phyloP scores from a whole-genome alignment of 2,113 vertebrate genomes.

The Hemichromis elongatus region DNA sequence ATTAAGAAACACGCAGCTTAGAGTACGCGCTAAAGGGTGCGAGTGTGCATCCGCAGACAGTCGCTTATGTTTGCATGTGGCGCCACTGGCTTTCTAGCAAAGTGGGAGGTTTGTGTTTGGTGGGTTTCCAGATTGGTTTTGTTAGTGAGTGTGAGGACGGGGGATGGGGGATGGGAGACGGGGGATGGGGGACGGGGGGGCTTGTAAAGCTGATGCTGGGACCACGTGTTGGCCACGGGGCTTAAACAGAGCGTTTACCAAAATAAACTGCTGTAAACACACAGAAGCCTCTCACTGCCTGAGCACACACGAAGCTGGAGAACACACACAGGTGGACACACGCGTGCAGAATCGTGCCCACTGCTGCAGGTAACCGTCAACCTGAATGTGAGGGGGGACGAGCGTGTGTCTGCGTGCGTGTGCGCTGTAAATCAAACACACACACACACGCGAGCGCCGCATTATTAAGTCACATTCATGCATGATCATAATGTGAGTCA shows the following conservation, averaged over 20 bases:
- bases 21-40: not conserved
- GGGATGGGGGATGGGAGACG: not conserved
- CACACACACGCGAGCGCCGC: not conserved
- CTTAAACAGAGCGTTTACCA: not conserved
- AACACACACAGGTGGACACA: not conserved
- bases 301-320: not conserved
- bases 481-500: not conserved
- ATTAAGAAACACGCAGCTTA: not conserved
- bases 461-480: not conserved
- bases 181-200: not conserved
- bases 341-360: not conserved
- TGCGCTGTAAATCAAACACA: not conserved
- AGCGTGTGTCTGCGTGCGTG: not conserved
- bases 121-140: not conserved
- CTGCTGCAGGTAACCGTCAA: conserved; percentile 23
- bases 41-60: not conserved
- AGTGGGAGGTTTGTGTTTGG: not conserved
- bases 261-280: conserved; percentile 21
- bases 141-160: not conserved
- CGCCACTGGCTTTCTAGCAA: not conserved
- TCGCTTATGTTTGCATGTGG: not conserved
- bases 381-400: conserved; percentile 26
- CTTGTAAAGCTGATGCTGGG: not conserved
- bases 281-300: not conserved
- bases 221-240: not conserved